Conservation (phyloP, 1,140 invertebrate genomes). For the Palaemon carinicauda region DNA sequence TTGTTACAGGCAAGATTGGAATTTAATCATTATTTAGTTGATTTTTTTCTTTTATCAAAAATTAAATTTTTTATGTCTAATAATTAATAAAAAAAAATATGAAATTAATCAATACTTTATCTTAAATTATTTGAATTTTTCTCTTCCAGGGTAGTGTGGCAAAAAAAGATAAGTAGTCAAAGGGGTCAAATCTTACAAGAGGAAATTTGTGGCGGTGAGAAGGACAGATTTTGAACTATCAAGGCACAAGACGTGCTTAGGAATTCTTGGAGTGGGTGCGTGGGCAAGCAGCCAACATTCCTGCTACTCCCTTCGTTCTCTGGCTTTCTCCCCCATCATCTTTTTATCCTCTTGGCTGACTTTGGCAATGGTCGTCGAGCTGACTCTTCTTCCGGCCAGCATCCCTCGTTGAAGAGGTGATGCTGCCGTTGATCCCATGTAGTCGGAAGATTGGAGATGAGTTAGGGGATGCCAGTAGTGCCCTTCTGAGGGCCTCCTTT, state of each 20-base stretch:
- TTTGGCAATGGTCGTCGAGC: no score
- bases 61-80: background rate
- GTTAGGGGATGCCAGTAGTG: background rate
- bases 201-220: background rate
- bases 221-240: background rate
- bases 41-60: background rate
- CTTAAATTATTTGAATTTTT: background rate
- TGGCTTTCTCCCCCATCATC: no score
- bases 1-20: background rate
- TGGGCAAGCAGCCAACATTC: no score
- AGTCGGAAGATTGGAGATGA: background rate
- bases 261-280: no score
- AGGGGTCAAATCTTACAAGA: background rate
- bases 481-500: slow-evolving; percentile 15
- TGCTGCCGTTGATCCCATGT: background rate
- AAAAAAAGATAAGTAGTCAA: background rate
- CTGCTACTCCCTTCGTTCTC: no score
- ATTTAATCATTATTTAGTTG: background rate
- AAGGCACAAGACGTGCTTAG: no score
- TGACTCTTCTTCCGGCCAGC: background rate
- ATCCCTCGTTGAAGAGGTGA: background rate
- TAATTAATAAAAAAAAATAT: background rate
- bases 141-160: background rate
- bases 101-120: background rate
- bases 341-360: no score